phyloP scores from a whole-genome alignment of 1,140 invertebrate species.

The Hypsibius dujardini region DNA sequence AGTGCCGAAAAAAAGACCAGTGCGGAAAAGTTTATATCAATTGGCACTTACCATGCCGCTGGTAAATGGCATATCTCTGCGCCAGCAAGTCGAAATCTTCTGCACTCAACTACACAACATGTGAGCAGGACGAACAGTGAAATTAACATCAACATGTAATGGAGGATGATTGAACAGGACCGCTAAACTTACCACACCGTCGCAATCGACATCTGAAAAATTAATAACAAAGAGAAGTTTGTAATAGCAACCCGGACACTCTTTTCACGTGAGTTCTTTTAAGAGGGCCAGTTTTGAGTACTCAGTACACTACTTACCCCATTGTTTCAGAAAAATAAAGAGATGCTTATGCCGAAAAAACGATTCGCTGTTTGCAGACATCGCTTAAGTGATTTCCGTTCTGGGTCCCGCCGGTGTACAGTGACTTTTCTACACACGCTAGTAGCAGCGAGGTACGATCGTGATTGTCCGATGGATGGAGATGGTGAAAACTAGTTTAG shows the following conservation, averaged over 20 bases:
- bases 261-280: too few species aligned
- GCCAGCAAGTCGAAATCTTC: constrained; percentile 29
- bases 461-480: too few species aligned
- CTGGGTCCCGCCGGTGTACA: too few species aligned
- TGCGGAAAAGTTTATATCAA: constrained; percentile 13
- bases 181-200: constrained; percentile 16
- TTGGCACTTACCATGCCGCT: constrained; percentile 20
- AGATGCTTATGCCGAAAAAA: constrained; percentile 22
- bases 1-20: background rate
- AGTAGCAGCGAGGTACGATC: too few species aligned
- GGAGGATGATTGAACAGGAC: too few species aligned
- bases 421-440: too few species aligned
- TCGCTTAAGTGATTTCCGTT: too few species aligned
- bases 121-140: background rate
- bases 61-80: constrained; percentile 21
- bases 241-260: too few species aligned
- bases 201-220: constrained; percentile 8
- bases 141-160: too few species aligned
- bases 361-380: too few species aligned
- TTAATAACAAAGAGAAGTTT: constrained; percentile 16
- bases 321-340: constrained; percentile 22
- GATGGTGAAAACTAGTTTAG: too few species aligned
- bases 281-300: too few species aligned
- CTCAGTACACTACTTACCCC: constrained; percentile 20
- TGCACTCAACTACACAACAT: constrained; percentile 26